Base-by-base conservation (phyloP, 1,140 invertebrate genomes). In the Papilio aristodemus region DNA sequence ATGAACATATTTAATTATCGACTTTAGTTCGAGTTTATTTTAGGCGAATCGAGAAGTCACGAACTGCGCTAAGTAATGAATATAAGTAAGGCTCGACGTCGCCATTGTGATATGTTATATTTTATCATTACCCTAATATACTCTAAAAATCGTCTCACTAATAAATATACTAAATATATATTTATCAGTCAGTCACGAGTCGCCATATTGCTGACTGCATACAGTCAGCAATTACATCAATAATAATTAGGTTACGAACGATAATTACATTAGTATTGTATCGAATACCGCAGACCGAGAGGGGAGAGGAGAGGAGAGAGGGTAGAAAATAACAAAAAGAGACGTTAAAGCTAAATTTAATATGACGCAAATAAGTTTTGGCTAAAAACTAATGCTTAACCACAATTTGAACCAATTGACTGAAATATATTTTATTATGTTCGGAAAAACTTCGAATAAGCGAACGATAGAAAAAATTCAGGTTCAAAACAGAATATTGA, bases 21-120 rank as follows among this genome's bases (percentile, higher is more conserved):
- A 25, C 4, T 54, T 54, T 54, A 54, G 19, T 39, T 54, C 19
- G 9, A 54, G 19, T 54, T 54, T 54, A 54, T 54, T 54, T 54
- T 13, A 9, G 2, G 19, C 9, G 19, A 25, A 54, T 54, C 19
- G 19, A 54, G 19, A 54, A 54, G 46, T 54, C 46, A 54, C 43
- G 43, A 46, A 4, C 9, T 8, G 6, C 27, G 27, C 27, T 32
- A 46, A 9, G 17, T 17, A 19, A 3, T 50, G 19, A 19, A 3
- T 50, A 22, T 50, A 50, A 50, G 46, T 50, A 50, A 19, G 46
- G 4, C 3, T 54, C 7, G 19, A 10, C 4, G 19, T 54, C 10
- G 0, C 22, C 22, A 2, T 54, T 54, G 11, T 54, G 4, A 2
- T 32, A 32, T 39, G 13, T 39, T 39, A 13, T 39, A 54, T 54